Percentiles rank a stretch among this genome's conserved stretches.
Conservation (phyloP, 2,113 vertebrate species). For the Sus scrofa region DNA sequence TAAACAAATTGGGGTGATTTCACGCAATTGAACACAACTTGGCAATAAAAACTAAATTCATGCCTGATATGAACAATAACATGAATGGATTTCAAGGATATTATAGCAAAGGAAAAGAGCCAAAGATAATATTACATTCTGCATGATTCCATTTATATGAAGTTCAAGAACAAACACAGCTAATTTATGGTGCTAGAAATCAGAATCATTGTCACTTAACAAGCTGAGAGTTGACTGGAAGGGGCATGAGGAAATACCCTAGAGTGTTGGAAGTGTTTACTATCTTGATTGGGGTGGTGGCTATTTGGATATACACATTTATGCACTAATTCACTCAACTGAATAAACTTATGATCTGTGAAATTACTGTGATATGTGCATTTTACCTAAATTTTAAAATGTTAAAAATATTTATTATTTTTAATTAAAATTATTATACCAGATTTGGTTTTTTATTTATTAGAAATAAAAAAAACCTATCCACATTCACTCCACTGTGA, state of each 20-base stretch:
- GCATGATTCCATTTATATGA: background rate
- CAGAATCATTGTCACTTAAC: background rate
- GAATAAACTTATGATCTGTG: background rate
- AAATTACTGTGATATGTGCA: background rate
- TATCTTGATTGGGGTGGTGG: background rate
- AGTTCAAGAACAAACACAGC: background rate
- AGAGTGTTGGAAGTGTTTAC: background rate
- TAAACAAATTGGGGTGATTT: background rate
- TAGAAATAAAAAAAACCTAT: constrained; percentile 1
- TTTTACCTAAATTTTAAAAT: background rate
- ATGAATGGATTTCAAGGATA: background rate
- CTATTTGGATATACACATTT: background rate
- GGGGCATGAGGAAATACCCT: background rate
- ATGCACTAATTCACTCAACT: background rate
- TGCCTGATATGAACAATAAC: background rate
- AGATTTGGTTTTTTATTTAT: background rate
- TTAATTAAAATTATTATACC: background rate
- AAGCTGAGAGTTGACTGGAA: background rate
- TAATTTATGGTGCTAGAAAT: background rate
- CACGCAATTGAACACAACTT: background rate
- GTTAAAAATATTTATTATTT: too few relatives aligned
- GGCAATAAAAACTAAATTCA: background rate
- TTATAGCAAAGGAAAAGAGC: background rate
- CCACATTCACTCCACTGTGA: background rate
- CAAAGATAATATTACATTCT: background rate